Conservation (phyloP, 1,140 invertebrate species). For the Mizuhopecten yessoensis region DNA sequence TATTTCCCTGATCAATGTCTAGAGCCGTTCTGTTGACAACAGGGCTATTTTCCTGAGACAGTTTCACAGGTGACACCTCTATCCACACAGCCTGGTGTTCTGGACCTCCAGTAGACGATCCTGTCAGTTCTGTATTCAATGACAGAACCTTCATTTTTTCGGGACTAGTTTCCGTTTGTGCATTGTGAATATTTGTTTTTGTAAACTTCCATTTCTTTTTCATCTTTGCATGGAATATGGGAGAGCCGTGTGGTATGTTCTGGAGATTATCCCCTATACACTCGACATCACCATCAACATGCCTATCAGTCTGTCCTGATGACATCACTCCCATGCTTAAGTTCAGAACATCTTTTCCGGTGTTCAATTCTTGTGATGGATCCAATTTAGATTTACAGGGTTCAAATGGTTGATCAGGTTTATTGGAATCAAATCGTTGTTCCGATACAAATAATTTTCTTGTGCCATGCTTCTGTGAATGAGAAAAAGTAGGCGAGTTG, state of each 20-base stretch:
- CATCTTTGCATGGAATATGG: constrained; percentile 46
- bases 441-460: background rate
- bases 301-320: background rate
- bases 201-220: constrained; percentile 50
- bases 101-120: background rate
- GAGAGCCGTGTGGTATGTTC: constrained; percentile 8
- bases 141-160: background rate
- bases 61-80: background rate
- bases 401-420: background rate
- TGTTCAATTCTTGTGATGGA: no score
- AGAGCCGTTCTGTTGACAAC: no score
- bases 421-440: background rate
- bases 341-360: no score
- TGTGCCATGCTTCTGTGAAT: background rate
- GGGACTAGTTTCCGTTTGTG: background rate
- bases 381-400: no score
- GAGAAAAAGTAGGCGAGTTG: background rate
- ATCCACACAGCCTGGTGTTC: background rate
- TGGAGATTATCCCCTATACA: background rate
- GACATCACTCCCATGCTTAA: no score
- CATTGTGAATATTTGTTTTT: constrained; percentile 22
- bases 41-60: background rate
- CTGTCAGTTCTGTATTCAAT: background rate
- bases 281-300: constrained; percentile 52
- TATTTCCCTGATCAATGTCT: background rate